These are phyloP conservation scores for Aleiodes alternator DNA, from an alignment of 2,888 invertebrate genomes.

Conservation along the genomic window DNA sequence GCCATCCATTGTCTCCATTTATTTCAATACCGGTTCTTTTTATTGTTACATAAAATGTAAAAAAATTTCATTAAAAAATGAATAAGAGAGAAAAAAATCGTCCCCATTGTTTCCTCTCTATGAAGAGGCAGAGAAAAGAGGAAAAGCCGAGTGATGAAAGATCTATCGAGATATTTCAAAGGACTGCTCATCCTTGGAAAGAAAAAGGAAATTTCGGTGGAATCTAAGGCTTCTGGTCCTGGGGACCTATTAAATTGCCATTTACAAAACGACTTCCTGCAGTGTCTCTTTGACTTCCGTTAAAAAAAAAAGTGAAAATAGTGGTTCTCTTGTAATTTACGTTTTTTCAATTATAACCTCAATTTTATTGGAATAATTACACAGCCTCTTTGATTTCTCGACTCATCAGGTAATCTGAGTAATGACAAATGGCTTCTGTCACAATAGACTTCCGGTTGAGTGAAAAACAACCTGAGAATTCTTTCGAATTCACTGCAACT, in stretches of 20 bases:
- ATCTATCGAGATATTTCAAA: constrained; percentile 1
- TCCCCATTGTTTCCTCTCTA: constrained; percentile 2
- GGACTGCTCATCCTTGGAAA: neutral
- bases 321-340: neutral
- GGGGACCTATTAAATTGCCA: constrained; percentile 26
- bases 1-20: constrained; percentile 19
- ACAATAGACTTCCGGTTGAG: neutral
- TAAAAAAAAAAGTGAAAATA: constrained; percentile 12
- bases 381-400: neutral
- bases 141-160: constrained; percentile 27
- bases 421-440: constrained; percentile 5
- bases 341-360: constrained; percentile 26
- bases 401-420: neutral
- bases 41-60: no score
- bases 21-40: constrained; percentile 7
- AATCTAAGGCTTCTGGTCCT: neutral
- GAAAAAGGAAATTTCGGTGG: neutral
- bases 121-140: neutral
- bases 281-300: constrained; percentile 29
- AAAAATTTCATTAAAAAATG: neutral
- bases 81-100: neutral
- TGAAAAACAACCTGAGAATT: no score
- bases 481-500: no score
- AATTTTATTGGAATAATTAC: constrained; percentile 19
- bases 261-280: constrained; percentile 37